Percentiles rank a stretch among this genome's conserved stretches.
These are phyloP conservation scores for Vimba vimba DNA, from an alignment of 2,113 vertebrate species.

Conservation along the genomic window DNA sequence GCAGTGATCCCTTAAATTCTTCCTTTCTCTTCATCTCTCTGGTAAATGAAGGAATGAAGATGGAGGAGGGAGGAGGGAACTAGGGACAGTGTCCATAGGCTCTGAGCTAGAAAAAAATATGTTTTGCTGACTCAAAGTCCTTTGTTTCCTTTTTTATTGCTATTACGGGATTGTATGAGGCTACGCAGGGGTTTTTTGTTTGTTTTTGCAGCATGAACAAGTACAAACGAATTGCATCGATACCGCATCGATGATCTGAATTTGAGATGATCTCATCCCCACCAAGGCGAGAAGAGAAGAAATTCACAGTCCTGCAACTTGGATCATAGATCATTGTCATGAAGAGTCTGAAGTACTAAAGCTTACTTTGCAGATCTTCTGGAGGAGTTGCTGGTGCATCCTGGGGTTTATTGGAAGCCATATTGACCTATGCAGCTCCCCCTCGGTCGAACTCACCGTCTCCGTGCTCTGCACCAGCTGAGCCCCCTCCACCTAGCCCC, in stretches of 20 bases:
- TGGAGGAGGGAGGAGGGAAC: neutral
- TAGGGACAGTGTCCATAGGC: neutral
- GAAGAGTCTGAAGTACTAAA: neutral
- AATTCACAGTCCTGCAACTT: neutral
- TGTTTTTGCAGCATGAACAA: neutral
- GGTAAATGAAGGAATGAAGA: slow-evolving; percentile 41
- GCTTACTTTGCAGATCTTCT: slow-evolving; percentile 46
- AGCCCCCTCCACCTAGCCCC: slow-evolving; percentile 51
- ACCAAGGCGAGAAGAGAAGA: neutral
- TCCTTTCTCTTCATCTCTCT: slow-evolving; percentile 38
- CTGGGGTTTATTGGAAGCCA: slow-evolving; percentile 56
- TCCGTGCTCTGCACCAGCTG: slow-evolving; percentile 56
- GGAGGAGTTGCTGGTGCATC: slow-evolving; percentile 36
- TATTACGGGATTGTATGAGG: neutral
- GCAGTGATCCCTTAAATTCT: slow-evolving; percentile 56
- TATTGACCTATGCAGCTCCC: slow-evolving; percentile 53
- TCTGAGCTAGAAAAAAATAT: neutral
- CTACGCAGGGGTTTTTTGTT: neutral
- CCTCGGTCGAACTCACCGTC: slow-evolving; percentile 47
- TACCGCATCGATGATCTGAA: neutral
- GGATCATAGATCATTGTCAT: slow-evolving; percentile 37
- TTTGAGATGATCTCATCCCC: neutral
- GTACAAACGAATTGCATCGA: slow-evolving; percentile 17
- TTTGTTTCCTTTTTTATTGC: slow-evolving; percentile 1
- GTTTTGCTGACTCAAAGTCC: slow-evolving; percentile 35